These are phyloP conservation scores for Pseudomyrmex cubaensis DNA, from an alignment of 1,140 invertebrate genomes.

Conservation along the genomic window DNA sequence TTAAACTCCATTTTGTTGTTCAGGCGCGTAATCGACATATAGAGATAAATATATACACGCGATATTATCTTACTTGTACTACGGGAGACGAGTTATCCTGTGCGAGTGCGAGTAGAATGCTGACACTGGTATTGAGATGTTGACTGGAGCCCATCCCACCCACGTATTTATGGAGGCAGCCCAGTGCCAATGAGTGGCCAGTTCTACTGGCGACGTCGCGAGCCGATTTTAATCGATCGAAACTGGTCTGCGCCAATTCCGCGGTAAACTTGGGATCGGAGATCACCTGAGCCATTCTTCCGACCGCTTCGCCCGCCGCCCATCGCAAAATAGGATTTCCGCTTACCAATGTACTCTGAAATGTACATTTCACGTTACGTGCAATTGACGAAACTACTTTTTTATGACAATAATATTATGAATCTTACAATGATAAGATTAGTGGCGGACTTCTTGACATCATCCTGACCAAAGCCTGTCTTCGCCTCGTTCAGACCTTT, in stretches of 20 bases:
- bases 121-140: conserved; percentile 96
- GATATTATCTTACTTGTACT: conserved; percentile 90
- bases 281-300: conserved; percentile 95
- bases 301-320: conserved; percentile 94
- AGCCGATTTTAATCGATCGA: conserved; percentile 94
- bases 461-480: conserved; percentile 93
- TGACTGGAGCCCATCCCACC: conserved; percentile 96
- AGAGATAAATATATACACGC: conserved; percentile 3
- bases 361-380: conserved; percentile 51
- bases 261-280: conserved; percentile 94
- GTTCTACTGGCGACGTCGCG: conserved; percentile 95
- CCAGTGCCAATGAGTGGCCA: conserved; percentile 96
- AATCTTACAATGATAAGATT: conserved; percentile 89
- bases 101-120: conserved; percentile 96
- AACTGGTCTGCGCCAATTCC: conserved; percentile 95
- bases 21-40: background rate
- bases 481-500: conserved; percentile 96
- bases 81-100: conserved; percentile 96
- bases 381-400: conserved; percentile 13
- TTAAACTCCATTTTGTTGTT: conserved; percentile 31
- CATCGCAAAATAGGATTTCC: conserved; percentile 94
- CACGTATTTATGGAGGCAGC: conserved; percentile 95
- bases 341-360: conserved; percentile 91
- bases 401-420: background rate
- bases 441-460: conserved; percentile 94